phyloP scores from a whole-genome alignment of 2,797 vertebrate genomes.

The Saxicola maurus region DNA sequence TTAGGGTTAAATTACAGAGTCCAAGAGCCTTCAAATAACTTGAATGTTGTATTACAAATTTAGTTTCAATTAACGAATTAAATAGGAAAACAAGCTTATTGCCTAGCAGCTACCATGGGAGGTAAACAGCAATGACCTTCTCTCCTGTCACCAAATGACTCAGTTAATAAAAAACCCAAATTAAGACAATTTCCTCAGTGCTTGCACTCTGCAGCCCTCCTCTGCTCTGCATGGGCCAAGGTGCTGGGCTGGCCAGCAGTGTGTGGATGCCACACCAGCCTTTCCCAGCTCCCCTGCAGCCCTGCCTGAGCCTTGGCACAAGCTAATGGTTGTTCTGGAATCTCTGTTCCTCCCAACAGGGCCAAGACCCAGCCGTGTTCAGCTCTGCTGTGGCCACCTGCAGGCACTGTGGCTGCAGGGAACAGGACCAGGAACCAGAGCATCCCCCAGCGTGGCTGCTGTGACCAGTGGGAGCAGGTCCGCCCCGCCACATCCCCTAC shows the following conservation, averaged over 20 bases:
- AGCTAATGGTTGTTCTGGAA: neutral
- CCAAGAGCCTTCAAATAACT: neutral
- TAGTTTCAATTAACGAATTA: constrained; percentile 33
- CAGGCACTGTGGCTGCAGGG: accelerated
- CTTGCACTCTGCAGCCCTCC: neutral
- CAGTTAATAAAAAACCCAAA: neutral
- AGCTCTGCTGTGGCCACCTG: accelerated
- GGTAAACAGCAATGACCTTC: neutral
- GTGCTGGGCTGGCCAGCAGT: accelerated
- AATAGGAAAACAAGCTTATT: neutral
- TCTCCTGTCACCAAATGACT: neutral
- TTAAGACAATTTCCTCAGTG: neutral
- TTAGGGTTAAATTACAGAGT: constrained; percentile 27
- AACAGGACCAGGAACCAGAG: accelerated
- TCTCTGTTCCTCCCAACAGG: accelerated
- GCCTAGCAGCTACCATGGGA: neutral
- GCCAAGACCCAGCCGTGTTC: accelerated
- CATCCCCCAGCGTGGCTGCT: neutral
- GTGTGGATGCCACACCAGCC: neutral
- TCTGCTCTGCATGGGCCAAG: accelerated
- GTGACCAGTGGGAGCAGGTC: neutral
- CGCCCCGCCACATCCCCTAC: neutral
- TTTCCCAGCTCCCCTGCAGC: neutral
- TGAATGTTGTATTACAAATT: constrained; percentile 17
- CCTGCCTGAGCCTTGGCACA: constrained; percentile 8